phyloP scores from a whole-genome alignment of 92 coral and sea anemone species.

The Blastomussa wellsi region DNA sequence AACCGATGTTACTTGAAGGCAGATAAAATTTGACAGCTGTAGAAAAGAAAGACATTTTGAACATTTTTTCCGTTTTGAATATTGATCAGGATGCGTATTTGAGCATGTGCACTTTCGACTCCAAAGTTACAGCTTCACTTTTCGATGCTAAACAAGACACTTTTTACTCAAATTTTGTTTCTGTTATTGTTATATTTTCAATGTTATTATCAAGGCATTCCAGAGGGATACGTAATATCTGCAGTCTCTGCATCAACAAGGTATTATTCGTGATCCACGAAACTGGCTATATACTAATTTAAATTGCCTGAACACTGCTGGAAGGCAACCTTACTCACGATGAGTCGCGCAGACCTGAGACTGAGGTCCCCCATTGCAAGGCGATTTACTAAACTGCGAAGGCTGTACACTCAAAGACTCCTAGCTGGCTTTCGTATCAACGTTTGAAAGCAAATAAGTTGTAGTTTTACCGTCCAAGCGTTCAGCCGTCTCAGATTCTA shows the following conservation, averaged over 20 bases:
- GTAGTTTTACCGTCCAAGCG: background rate
- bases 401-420: background rate
- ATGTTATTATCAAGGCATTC: background rate
- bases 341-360: background rate
- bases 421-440: background rate
- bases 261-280: background rate
- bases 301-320: background rate
- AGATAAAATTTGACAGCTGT: background rate
- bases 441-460: background rate
- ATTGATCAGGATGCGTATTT: background rate
- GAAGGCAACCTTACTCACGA: background rate
- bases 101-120: background rate
- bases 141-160: background rate
- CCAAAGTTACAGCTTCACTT: background rate
- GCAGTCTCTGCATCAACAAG: background rate
- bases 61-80: background rate
- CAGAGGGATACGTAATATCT: background rate
- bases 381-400: background rate
- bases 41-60: background rate
- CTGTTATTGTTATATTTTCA: too few species aligned
- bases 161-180: too few species aligned
- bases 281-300: background rate
- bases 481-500: background rate
- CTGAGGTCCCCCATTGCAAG: background rate
- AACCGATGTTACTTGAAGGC: background rate